Evolutionary conservation across 2,888 invertebrate species (phyloP).

Genomic region (Frankliniella intonsa): DNA sequence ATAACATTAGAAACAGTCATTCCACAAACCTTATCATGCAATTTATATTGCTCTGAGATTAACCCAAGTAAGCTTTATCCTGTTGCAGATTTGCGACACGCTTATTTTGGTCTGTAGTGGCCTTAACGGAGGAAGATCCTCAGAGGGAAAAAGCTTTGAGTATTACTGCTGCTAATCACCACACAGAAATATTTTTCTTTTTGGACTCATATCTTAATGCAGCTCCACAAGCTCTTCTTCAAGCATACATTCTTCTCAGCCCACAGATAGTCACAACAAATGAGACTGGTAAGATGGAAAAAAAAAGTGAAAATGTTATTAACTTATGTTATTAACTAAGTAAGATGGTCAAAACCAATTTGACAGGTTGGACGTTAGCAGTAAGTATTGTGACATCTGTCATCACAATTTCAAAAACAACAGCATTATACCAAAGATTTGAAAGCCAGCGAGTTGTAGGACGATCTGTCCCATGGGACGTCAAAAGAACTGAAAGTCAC

Average conservation of each 20-base stretch:
- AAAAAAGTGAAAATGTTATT: background rate
- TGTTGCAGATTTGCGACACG: slow-evolving; percentile 61
- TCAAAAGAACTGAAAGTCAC: background rate
- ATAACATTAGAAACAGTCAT: slow-evolving; percentile 11
- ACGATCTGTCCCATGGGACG: slow-evolving; percentile 68
- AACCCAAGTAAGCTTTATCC: background rate
- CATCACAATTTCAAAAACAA: slow-evolving; percentile 64
- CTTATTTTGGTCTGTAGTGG: slow-evolving; percentile 73
- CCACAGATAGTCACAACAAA: slow-evolving; percentile 45
- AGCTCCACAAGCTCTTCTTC: slow-evolving; percentile 66
- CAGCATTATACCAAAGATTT: slow-evolving; percentile 68
- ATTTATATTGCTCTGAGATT: slow-evolving; percentile 11
- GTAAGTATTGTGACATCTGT: slow-evolving; percentile 63
- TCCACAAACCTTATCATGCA: slow-evolving; percentile 21
- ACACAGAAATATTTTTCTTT: slow-evolving; percentile 71
- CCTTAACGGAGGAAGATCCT: slow-evolving; percentile 57
- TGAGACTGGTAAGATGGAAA: slow-evolving; percentile 53
- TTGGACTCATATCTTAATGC: slow-evolving; percentile 73
- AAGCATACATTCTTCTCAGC: slow-evolving; percentile 58
- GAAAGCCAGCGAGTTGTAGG: slow-evolving; percentile 72
- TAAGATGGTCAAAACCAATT: slow-evolving; percentile 29
- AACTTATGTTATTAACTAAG: slow-evolving; percentile 35
- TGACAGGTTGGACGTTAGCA: slow-evolving; percentile 62
- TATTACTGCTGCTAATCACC: slow-evolving; percentile 58
- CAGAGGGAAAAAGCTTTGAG: slow-evolving; percentile 57